These are phyloP conservation scores for Lypha dubia DNA, from an alignment of 2,888 invertebrate species.

Conservation along the genomic window DNA sequence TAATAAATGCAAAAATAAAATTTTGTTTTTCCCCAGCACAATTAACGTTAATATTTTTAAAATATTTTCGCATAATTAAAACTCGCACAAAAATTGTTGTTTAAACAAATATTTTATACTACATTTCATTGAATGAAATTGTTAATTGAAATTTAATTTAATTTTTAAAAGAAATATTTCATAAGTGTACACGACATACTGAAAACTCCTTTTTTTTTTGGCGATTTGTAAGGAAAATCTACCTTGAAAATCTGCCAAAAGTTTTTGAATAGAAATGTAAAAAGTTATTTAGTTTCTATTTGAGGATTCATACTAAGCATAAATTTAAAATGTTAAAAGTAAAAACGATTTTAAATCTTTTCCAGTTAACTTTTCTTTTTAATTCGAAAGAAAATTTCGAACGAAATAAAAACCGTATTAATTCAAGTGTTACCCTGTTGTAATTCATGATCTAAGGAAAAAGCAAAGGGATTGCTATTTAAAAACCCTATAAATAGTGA, in stretches of 20 bases:
- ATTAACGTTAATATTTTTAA: constrained; percentile 1
- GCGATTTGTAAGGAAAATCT: background rate
- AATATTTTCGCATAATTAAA: constrained; percentile 1
- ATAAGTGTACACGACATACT: background rate
- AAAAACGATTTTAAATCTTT: no score
- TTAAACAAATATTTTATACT: background rate
- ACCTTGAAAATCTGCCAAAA: background rate
- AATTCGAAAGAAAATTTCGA: no score
- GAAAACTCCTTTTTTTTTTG: background rate
- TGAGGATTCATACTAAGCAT: background rate
- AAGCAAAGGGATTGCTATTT: no score
- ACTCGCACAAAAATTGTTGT: constrained; percentile 20
- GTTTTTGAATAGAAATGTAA: background rate
- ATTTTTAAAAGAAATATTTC: background rate
- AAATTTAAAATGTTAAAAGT: no score
- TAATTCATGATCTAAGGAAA: no score
- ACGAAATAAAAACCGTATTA: no score
- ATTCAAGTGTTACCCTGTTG: no score
- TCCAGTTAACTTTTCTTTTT: no score
- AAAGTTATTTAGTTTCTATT: background rate
- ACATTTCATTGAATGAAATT: background rate
- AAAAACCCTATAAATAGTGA: no score
- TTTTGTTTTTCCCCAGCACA: background rate
- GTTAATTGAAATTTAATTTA: background rate
- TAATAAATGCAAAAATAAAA: background rate